A percentile compares a stretch with the other conserved stretches of the same genome.
These are phyloP conservation scores for Caprella mutica DNA, from an alignment of 2,888 invertebrate species.

Conservation along the genomic window DNA sequence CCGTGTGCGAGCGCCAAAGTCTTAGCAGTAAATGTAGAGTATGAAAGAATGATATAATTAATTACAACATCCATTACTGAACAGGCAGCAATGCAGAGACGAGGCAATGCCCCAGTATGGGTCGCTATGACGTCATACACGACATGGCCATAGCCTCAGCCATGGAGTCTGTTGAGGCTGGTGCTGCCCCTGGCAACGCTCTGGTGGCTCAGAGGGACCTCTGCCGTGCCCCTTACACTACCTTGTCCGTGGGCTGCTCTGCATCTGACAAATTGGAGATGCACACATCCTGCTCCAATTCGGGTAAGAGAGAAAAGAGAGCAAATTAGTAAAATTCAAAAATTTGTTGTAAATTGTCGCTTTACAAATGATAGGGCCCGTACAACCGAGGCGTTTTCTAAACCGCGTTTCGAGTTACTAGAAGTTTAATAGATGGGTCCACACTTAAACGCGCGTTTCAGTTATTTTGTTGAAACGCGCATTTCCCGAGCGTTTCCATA, in stretches of 20 bases:
- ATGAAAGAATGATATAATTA: too few species aligned
- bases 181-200: neutral
- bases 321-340: too few species aligned
- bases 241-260: constrained; percentile 27
- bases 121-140: constrained; percentile 22
- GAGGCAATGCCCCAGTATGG: constrained; percentile 23
- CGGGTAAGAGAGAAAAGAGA: constrained; percentile 3
- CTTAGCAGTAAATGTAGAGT: too few species aligned
- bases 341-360: too few species aligned
- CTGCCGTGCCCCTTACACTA: constrained; percentile 17
- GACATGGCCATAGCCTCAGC: neutral
- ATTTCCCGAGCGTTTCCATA: too few species aligned
- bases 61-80: neutral
- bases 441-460: too few species aligned
- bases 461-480: too few species aligned
- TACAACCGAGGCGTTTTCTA: too few species aligned
- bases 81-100: constrained; percentile 23
- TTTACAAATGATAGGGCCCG: too few species aligned
- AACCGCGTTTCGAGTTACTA: too few species aligned
- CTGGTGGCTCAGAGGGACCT: neutral
- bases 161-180: neutral
- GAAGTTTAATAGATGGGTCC: too few species aligned
- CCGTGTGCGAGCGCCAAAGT: too few species aligned
- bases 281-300: constrained; percentile 19
- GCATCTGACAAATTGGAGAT: constrained; percentile 24